A percentile compares a stretch with the other conserved stretches of the same genome.
phyloP scores from a whole-genome alignment of 2,888 invertebrate species.

The Nezara viridula region DNA sequence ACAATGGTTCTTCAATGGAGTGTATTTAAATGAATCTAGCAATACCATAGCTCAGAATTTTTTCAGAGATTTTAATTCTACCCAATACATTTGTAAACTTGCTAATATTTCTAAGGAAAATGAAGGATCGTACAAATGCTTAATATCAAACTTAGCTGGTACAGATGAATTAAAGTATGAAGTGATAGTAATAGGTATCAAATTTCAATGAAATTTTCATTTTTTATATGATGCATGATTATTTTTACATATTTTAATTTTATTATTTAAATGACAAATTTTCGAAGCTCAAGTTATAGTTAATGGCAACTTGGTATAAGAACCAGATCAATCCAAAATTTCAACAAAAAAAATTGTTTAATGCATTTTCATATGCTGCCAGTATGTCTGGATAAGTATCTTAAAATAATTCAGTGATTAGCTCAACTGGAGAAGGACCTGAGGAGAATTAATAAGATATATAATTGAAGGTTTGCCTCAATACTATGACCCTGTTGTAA shows the following conservation, averaged over 20 bases:
- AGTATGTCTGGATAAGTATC: too few species aligned
- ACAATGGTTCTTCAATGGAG: slow-evolving; percentile 67
- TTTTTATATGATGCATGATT: background rate
- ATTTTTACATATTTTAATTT: too few species aligned
- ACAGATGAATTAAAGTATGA: slow-evolving; percentile 66
- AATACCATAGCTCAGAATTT: background rate
- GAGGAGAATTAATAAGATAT: too few species aligned
- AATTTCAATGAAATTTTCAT: background rate
- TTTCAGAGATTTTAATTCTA: background rate
- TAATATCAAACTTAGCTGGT: slow-evolving; percentile 69
- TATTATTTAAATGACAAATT: background rate
- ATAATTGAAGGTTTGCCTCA: too few species aligned
- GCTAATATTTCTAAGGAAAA: slow-evolving; percentile 57
- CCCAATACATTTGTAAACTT: background rate
- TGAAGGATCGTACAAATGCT: slow-evolving; percentile 69
- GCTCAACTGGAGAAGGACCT: too few species aligned
- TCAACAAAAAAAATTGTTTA: too few species aligned
- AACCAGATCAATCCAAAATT: too few species aligned
- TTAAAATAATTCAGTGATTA: too few species aligned
- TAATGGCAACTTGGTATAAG: too few species aligned
- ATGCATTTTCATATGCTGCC: too few species aligned
- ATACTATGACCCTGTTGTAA: too few species aligned
- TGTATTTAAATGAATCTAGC: slow-evolving; percentile 55
- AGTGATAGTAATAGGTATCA: slow-evolving; percentile 66
- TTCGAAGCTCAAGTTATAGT: too few species aligned